Evolutionary conservation across 2,113 vertebrate genomes (phyloP), one percentile per base, ranked within the genome.

Genomic region (Parotia lawesii): DNA sequence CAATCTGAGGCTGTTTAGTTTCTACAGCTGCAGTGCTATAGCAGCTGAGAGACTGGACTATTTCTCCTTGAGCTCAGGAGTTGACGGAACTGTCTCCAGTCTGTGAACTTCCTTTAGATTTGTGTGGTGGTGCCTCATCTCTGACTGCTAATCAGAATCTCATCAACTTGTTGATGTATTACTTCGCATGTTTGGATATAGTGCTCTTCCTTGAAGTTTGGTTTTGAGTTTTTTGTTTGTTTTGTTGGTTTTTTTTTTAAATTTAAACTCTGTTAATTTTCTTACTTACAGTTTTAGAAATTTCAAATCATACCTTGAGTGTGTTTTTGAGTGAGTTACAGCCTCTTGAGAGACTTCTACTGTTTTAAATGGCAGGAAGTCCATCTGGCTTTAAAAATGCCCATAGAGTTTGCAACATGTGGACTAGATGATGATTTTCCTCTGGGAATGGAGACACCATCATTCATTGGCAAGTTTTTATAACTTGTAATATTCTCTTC

Each of bases 401-500:
- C 71, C 38, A 56, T 64, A 73, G 13, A 79, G 11, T 92, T 91
- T 69, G 65, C 33, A 94, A 93, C 42, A 54, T 61, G 20, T 87
- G 89, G 76, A 85, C 21, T 69, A 90, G 71, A 88, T 71, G 35
- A 50, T 87, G 42, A 61, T 50, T 88, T 94, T 95, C 91, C 81
- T 77, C 53, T 76, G 76, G 91, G 74, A 95, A 84, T 35, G 42
- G 13, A 85, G 45, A 90, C 22, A 50, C 58, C 33, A 70, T 72
- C 54, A 66, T 74, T 86, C 51, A 94, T 12, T 33, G 45, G 81
- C 27, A 45, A 72, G 23, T 23, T 90, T 91, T 67, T 44, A 81
- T 75, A 87, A 81, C 69, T 73, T 82, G 37, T 5, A 16, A 11
- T n/a, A 23, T 75, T 88, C 20, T 73, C 44, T 75, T 72, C 57